phyloP scores from a whole-genome alignment of 2,888 invertebrate species.

The Tipula helvola region DNA sequence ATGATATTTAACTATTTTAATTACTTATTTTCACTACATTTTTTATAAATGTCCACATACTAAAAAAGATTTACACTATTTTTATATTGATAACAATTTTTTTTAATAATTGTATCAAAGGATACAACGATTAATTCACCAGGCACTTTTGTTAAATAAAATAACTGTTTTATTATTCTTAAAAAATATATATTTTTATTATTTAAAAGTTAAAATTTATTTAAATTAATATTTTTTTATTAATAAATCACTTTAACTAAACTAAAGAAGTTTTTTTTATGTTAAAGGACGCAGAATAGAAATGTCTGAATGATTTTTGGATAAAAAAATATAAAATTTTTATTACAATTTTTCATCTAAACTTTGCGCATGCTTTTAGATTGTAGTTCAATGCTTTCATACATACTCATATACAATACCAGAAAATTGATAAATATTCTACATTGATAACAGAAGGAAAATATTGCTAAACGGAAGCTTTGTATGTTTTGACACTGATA shows the following conservation, averaged over 20 bases:
- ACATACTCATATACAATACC: background rate
- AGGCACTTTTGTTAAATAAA: background rate
- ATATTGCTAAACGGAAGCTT: background rate
- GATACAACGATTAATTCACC: background rate
- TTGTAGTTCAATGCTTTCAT: background rate
- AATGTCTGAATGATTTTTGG: background rate
- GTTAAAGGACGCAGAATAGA: background rate
- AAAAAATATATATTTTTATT: background rate
- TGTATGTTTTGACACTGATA: background rate
- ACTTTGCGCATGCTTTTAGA: background rate
- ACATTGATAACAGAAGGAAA: background rate
- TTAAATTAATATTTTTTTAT: background rate
- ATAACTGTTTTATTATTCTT: background rate
- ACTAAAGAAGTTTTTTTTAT: background rate
- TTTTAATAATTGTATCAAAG: background rate
- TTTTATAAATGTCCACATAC: background rate
- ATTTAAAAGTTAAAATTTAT: background rate
- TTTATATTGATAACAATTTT: background rate
- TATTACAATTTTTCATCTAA: background rate
- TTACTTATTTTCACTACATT: background rate
- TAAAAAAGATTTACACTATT: background rate
- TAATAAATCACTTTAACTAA: background rate
- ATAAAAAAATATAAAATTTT: background rate
- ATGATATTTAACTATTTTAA: background rate
- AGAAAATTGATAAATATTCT: background rate